A percentile compares a stretch with the other conserved stretches of the same genome.
Evolutionary conservation across 2,113 vertebrate genomes (phyloP).

Genomic region (Otis tarda): DNA sequence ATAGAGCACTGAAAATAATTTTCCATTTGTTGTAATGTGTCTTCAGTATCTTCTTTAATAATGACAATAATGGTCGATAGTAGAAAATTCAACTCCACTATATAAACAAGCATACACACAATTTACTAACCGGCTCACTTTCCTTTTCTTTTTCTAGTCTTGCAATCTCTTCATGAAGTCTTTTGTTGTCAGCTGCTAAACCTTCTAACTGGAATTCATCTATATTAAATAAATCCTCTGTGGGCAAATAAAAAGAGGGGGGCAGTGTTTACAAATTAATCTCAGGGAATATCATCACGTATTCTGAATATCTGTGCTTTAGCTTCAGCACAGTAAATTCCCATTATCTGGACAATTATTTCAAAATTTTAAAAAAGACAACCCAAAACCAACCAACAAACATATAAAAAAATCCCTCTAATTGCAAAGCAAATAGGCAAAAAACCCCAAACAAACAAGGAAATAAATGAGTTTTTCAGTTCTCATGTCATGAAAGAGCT

Average conservation of each 20-base stretch:
- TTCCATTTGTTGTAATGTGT: neutral
- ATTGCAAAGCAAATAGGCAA: neutral
- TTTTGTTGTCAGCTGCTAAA: slow-evolving; percentile 80
- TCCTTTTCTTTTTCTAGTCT: slow-evolving; percentile 88
- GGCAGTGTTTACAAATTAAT: neutral
- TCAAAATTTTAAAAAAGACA: neutral
- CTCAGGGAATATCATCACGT: neutral
- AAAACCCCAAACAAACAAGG: neutral
- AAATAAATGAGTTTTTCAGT: neutral
- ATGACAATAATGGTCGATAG: neutral
- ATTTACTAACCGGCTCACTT: slow-evolving; percentile 83
- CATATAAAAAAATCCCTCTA: neutral
- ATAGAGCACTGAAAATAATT: neutral
- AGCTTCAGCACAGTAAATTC: neutral
- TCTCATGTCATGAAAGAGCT: neutral
- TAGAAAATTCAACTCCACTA: neutral
- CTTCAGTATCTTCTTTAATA: neutral
- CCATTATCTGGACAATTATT: neutral
- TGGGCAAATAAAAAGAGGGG: neutral
- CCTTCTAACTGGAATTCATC: slow-evolving; percentile 82
- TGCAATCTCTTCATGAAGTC: slow-evolving; percentile 83
- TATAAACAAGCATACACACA: neutral
- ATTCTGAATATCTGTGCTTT: neutral
- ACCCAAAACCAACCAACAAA: neutral
- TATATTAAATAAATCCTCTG: slow-evolving; percentile 90